Percentiles rank a stretch among this genome's conserved stretches.
These are phyloP conservation scores for Oncorhynchus clarkii DNA, from an alignment of 2,113 vertebrate genomes.

Conservation along the genomic window DNA sequence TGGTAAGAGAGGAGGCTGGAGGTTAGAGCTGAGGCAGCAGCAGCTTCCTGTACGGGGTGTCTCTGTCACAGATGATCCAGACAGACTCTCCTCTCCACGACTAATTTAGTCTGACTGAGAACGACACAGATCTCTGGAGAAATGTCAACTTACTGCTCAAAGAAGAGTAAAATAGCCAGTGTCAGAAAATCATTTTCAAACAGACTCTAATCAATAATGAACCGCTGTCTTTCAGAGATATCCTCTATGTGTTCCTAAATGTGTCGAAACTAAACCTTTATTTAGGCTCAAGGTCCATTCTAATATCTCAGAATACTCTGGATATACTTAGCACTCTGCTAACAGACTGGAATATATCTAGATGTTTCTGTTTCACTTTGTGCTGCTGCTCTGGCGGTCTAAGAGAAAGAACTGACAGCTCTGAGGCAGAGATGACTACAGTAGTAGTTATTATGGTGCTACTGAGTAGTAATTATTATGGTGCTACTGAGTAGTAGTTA, in stretches of 20 bases:
- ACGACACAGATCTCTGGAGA: slow-evolving; percentile 81
- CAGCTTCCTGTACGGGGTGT: slow-evolving; percentile 78
- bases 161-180: slow-evolving; percentile 66
- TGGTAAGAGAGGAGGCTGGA: slow-evolving; percentile 70
- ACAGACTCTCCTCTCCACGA: slow-evolving; percentile 78
- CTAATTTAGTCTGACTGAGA: slow-evolving; percentile 94
- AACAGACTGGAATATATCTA: slow-evolving; percentile 49
- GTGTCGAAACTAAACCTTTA: slow-evolving; percentile 59
- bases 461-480: too few relatives aligned
- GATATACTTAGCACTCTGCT: slow-evolving; percentile 17
- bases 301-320: slow-evolving; percentile 43
- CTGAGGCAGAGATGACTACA: background rate
- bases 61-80: slow-evolving; percentile 75
- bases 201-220: slow-evolving; percentile 83
- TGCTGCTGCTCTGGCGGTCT: slow-evolving; percentile 48
- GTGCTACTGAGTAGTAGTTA: too few relatives aligned
- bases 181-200: slow-evolving; percentile 82
- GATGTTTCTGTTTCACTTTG: slow-evolving; percentile 35
- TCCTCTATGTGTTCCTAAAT: slow-evolving; percentile 58
- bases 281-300: slow-evolving; percentile 21
- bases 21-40: slow-evolving; percentile 69
- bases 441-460: too few relatives aligned
- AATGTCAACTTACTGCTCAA: slow-evolving; percentile 71
- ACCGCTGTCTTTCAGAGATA: slow-evolving; percentile 71
- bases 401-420: slow-evolving; percentile 28